Percentiles rank a stretch among this genome's conserved stretches.
Conservation (phyloP, 2,888 invertebrate species). For the Homarus gammarus region DNA sequence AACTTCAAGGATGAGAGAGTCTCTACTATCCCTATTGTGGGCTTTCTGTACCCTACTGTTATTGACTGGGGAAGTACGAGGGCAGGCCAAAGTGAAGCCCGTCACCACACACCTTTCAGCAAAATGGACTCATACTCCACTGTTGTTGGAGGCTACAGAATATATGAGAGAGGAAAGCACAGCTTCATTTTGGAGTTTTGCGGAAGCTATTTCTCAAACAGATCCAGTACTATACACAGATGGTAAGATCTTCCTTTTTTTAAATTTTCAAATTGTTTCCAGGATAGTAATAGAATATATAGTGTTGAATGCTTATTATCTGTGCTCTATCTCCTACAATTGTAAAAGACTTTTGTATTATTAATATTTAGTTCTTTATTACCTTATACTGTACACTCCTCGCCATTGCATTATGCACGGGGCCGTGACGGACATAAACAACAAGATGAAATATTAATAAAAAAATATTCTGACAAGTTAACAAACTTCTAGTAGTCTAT, state of each 20-base stretch:
- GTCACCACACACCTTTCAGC: conserved; percentile 93
- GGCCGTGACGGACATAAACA: no score
- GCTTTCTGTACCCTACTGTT: background rate
- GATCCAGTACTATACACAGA: conserved; percentile 78
- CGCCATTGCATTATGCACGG: no score
- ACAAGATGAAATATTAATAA: no score
- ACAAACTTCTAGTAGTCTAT: no score
- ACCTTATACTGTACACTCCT: no score
- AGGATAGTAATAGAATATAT: no score
- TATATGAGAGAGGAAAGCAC: conserved; percentile 89
- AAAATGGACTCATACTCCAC: conserved; percentile 95
- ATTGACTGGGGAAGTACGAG: background rate
- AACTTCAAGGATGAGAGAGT: conserved; percentile 21
- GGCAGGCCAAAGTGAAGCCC: conserved; percentile 84
- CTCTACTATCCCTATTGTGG: background rate
- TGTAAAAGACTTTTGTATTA: no score
- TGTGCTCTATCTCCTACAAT: no score
- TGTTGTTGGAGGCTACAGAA: conserved; percentile 94
- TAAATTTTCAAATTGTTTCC: no score
- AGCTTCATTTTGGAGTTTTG: conserved; percentile 90
- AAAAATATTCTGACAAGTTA: no score
- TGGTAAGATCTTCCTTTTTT: conserved; percentile 73
- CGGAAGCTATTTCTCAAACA: conserved; percentile 85
- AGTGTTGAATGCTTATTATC: no score
- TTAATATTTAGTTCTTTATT: no score